Evolutionary conservation across 1,140 invertebrate species (phyloP), one percentile per base, ranked within the genome.

Genomic region (Atta cephalotes): DNA sequence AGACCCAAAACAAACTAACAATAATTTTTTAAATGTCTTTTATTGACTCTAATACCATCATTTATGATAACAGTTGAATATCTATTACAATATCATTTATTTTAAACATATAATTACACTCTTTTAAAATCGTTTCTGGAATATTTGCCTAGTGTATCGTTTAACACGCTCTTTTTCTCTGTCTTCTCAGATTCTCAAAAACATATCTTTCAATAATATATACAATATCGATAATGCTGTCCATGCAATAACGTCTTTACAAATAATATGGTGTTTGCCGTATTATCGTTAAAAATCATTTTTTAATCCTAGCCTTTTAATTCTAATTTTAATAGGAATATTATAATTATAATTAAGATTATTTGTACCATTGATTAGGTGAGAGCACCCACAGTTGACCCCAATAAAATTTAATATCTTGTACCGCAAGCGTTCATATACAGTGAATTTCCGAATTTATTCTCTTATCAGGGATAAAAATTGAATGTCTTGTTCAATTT

Each of bases 311-410:
- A 92, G 66, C 81, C 65, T 86, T 89, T 90, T 90, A 90, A 89
- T 9, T 90, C 85, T 92, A 91, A 90, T 82, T 92, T 92, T 88
- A 88, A 92, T 94, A 94, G 91, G 90, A 93, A 93, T 94, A 93
- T 92, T 92, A 92, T 90, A 93, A 92, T 93, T 94, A 94, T 90
- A 93, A 86, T 92, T 93, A 93, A 93, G 88, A 92, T 93, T 93
- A 89, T 94, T 94, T 94, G 93, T 94, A 94, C 93, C 93, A 94
- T 94, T 93, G 90, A 93, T 93, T 93, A 93, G 92, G 91, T 93
- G 93, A 92, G 87, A 93, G 92, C 92, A 93, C 93, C 92, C 88
- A 90, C 81, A 92, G 88, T 39, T 89, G 88, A 93, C 88, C 88
- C 84, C 87, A 68, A 87, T 82, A 90, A 66, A 79, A 88, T 76